Conservation (phyloP, 2,888 invertebrate genomes). For the Meloe dianella region DNA sequence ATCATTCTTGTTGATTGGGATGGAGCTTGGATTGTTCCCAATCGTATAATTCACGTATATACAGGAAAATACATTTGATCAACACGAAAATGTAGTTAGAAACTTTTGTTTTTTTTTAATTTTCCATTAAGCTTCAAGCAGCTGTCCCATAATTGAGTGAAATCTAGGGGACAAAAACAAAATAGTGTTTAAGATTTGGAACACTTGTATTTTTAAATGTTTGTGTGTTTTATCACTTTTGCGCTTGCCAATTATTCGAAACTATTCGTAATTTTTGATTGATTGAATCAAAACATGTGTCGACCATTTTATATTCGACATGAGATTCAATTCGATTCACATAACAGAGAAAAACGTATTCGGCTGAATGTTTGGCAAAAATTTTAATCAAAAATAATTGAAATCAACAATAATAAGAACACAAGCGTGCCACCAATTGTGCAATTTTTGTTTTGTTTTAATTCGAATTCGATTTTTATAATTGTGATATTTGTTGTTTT, state of each 20-base stretch:
- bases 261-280: constrained; percentile 2
- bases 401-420: constrained; percentile 27
- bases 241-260: constrained; percentile 49
- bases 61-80: not conserved
- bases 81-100: not conserved
- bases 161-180: not conserved
- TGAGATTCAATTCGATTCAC: not conserved
- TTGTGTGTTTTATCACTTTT: constrained; percentile 59
- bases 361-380: constrained; percentile 32
- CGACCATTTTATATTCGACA: too few relatives aligned
- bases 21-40: not conserved
- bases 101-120: constrained; percentile 34
- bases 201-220: constrained; percentile 60
- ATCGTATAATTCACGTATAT: not conserved
- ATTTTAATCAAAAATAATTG: not conserved
- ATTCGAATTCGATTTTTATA: constrained; percentile 39
- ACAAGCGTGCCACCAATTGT: constrained; percentile 57
- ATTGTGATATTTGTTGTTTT: constrained; percentile 51
- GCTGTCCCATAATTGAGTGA: constrained; percentile 34
- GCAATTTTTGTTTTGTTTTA: constrained; percentile 54
- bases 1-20: constrained; percentile 5
- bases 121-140: constrained; percentile 42
- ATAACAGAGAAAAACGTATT: constrained; percentile 17
- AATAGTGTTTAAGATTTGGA: constrained; percentile 55
- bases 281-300: constrained; percentile 1